phyloP scores from a whole-genome alignment of 2,888 invertebrate genomes.

The Elmis aenea region DNA sequence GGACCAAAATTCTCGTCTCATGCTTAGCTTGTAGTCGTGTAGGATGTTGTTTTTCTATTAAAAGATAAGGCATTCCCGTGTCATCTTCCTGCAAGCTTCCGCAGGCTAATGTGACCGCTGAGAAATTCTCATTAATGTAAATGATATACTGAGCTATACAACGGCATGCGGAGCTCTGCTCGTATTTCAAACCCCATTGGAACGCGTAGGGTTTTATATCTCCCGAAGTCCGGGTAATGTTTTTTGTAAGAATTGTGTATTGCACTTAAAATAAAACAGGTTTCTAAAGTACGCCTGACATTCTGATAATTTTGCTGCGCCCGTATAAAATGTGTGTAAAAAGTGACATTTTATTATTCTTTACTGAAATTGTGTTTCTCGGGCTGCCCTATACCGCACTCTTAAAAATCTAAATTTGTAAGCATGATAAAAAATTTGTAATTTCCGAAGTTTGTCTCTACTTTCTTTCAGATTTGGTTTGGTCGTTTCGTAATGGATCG shows the following conservation, averaged over 20 bases:
- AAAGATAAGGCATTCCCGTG: conserved; percentile 36
- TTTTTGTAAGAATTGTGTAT: conserved; percentile 20
- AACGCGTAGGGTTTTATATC: conserved; percentile 23
- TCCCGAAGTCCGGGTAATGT: conserved; percentile 14
- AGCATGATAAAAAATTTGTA: too few species aligned
- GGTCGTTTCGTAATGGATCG: too few species aligned
- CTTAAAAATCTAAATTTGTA: too few species aligned
- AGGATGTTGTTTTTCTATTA: conserved; percentile 35
- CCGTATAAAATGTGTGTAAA: too few species aligned
- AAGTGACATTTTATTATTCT: too few species aligned
- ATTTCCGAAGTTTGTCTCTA: too few species aligned
- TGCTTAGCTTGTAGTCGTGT: conserved; percentile 15
- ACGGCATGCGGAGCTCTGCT: conserved; percentile 22
- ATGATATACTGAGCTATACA: conserved; percentile 37
- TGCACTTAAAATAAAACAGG: conserved; percentile 17
- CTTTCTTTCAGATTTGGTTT: too few species aligned
- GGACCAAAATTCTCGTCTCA: background rate
- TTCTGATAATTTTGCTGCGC: conserved; percentile 8
- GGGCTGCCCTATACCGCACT: too few species aligned
- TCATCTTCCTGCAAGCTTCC: conserved; percentile 34
- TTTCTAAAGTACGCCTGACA: conserved; percentile 10
- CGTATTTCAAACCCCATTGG: conserved; percentile 32
- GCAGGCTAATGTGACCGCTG: conserved; percentile 36
- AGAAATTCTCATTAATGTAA: conserved; percentile 41
- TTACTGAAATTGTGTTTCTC: too few species aligned